Conservation (phyloP, 2,113 vertebrate genomes). For the Stercorarius parasiticus region DNA sequence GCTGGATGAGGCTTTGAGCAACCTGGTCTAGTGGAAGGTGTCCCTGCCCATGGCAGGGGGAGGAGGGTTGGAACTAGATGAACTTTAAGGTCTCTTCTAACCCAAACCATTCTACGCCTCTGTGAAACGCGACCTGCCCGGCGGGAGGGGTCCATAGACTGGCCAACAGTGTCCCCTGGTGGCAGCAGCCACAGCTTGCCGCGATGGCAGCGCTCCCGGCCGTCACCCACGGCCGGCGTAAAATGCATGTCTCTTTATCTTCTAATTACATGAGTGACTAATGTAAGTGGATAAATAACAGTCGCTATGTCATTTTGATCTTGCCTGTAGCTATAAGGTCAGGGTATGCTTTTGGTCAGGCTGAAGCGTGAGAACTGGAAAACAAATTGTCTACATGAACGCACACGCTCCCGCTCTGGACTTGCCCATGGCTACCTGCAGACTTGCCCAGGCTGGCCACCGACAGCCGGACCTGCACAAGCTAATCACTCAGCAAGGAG, state of each 20-base stretch:
- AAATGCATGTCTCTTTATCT: not conserved
- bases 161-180: conserved; percentile 55
- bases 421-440: not conserved
- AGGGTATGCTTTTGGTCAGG: not conserved
- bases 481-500: not conserved
- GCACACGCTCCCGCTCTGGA: not conserved
- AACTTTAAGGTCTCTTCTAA: not conserved
- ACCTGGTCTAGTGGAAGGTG: not conserved
- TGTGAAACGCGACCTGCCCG: not conserved
- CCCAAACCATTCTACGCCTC: not conserved
- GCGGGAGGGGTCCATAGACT: not conserved
- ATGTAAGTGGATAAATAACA: not conserved
- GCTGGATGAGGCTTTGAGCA: not conserved
- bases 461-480: rapidly evolving
- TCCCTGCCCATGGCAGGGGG: not conserved
- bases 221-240: not conserved
- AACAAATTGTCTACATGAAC: not conserved
- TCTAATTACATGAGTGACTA: not conserved
- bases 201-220: not conserved
- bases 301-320: not conserved
- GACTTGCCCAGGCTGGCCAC: not conserved
- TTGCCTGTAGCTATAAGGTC: not conserved
- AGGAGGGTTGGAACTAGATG: not conserved
- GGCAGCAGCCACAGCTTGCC: not conserved
- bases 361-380: not conserved